Evolutionary conservation across 2,113 vertebrate genomes (phyloP).

Genomic region (Hyperopisus bebe): DNA sequence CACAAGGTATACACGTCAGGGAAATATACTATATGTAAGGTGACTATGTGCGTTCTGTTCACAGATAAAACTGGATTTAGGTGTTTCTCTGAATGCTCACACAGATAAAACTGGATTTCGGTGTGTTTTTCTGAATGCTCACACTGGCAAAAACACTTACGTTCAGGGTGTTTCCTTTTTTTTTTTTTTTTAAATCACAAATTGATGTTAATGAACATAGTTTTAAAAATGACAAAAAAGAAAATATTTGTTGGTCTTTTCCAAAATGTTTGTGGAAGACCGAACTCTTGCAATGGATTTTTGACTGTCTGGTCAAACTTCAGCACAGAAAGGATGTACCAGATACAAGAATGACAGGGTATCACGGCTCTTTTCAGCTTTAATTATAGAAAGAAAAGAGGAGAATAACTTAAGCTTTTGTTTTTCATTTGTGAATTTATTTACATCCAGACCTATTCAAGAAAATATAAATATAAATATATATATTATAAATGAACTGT

Average conservation of each 20-base stretch:
- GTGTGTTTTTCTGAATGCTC: conserved; percentile 39
- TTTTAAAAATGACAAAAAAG: conserved; percentile 55
- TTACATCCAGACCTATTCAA: conserved; percentile 95
- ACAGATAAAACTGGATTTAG: conserved; percentile 56
- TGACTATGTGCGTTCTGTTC: conserved; percentile 54
- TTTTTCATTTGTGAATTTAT: conserved; percentile 73
- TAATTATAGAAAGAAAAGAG: conserved; percentile 73
- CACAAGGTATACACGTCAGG: conserved; percentile 66
- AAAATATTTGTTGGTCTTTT: conserved; percentile 60
- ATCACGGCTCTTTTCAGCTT: conserved; percentile 90
- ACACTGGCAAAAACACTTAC: conserved; percentile 49
- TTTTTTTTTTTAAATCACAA: conserved; percentile 77
- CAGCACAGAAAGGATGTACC: conserved; percentile 94
- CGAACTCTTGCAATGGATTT: conserved; percentile 83
- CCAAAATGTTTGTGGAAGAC: conserved; percentile 78
- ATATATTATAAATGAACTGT: conserved; percentile 79
- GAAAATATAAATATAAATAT: conserved; percentile 88
- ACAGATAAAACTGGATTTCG: conserved; percentile 56
- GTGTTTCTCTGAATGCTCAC: conserved; percentile 38
- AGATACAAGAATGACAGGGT: conserved; percentile 85
- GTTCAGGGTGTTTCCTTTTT: conserved; percentile 52
- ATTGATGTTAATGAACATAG: conserved; percentile 55
- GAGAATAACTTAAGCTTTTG: conserved; percentile 68
- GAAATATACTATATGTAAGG: conserved; percentile 44
- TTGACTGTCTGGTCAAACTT: conserved; percentile 89